These are phyloP conservation scores for Mobula birostris DNA, from an alignment of 2,113 vertebrate species.

Conservation along the genomic window DNA sequence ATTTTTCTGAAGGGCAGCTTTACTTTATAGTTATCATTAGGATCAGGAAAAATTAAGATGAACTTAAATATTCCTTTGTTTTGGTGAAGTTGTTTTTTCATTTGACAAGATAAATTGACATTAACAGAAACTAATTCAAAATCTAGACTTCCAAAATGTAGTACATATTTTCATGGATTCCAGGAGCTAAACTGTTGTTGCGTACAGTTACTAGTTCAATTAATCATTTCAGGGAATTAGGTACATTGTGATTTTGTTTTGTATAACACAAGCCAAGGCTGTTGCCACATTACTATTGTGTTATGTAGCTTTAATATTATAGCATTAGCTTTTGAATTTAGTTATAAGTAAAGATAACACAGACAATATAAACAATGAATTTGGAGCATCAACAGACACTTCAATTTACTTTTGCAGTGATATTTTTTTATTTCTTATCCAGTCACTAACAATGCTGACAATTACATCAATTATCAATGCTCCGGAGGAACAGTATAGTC, in stretches of 20 bases:
- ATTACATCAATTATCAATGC: background rate
- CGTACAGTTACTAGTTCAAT: background rate
- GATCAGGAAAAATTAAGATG: background rate
- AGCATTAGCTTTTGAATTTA: background rate
- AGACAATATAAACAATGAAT: background rate
- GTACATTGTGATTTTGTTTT: background rate
- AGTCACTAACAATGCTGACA: background rate
- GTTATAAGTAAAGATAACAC: background rate
- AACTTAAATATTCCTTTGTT: background rate
- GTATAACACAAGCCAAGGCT: background rate
- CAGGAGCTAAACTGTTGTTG: background rate
- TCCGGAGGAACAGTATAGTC: background rate
- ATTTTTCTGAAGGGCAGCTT: no score
- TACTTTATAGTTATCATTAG: background rate
- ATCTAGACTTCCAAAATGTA: background rate
- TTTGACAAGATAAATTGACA: background rate
- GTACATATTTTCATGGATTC: background rate
- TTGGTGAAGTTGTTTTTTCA: background rate
- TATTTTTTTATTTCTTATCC: background rate
- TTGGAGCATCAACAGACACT: background rate
- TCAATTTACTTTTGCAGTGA: background rate
- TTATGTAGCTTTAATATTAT: background rate
- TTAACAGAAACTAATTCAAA: background rate
- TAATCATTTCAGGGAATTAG: background rate
- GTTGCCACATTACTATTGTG: background rate